These are phyloP conservation scores for Meandrusa payeni DNA, from an alignment of 2,888 invertebrate genomes.

Conservation along the genomic window DNA sequence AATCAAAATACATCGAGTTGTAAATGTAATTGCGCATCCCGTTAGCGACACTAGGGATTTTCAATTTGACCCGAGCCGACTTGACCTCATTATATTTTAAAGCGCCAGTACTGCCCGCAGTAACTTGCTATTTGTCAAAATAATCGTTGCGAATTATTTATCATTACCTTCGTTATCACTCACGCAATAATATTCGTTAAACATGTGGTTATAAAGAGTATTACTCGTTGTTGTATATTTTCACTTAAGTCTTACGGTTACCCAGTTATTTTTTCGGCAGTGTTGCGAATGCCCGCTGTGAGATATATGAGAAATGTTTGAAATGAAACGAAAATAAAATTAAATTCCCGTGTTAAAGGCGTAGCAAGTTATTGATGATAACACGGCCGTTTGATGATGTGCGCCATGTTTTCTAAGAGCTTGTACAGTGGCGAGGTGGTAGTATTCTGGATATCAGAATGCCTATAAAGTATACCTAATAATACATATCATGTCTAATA, in stretches of 20 bases:
- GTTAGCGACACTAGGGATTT: constrained; percentile 22
- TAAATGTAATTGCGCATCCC: constrained; percentile 28
- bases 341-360: constrained; percentile 24
- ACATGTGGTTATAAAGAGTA: rapidly evolving
- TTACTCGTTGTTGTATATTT: not conserved
- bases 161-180: not conserved
- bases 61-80: constrained; percentile 28
- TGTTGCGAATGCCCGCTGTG: constrained; percentile 35
- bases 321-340: constrained; percentile 22
- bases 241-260: not conserved
- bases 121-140: constrained; percentile 40
- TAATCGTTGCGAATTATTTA: constrained; percentile 25
- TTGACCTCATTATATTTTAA: constrained; percentile 33
- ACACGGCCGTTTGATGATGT: constrained; percentile 10
- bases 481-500: too few species aligned
- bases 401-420: not conserved
- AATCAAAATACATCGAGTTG: constrained; percentile 12
- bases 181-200: not conserved
- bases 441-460: too few species aligned
- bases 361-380: constrained; percentile 19
- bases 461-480: too few species aligned
- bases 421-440: too few species aligned
- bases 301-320: constrained; percentile 34
- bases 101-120: constrained; percentile 27
- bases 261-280: constrained; percentile 28